A percentile compares a stretch with the other conserved stretches of the same genome.
phyloP scores from a whole-genome alignment of 2,888 invertebrate genomes.

The Mongoloraphidia duomilia region DNA sequence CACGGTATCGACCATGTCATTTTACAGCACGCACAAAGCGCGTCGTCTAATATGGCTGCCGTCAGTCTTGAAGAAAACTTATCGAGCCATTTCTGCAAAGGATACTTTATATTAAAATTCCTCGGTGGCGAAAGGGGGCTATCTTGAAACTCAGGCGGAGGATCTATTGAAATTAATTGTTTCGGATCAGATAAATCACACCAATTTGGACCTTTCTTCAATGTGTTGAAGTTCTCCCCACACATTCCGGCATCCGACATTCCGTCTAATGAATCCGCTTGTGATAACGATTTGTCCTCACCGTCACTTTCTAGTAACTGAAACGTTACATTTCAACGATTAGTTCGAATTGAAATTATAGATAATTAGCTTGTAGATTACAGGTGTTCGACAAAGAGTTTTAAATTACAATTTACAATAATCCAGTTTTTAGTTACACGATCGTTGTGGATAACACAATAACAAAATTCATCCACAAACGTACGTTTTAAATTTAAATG shows the following conservation, averaged over 20 bases:
- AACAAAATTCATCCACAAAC: too few species aligned
- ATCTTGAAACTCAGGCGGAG: slow-evolving; percentile 75
- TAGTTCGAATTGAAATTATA: background rate
- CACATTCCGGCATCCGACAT: slow-evolving; percentile 61
- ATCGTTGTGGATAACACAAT: too few species aligned
- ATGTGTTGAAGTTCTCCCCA: slow-evolving; percentile 67
- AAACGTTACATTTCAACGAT: slow-evolving; percentile 1
- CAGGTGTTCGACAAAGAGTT: too few species aligned
- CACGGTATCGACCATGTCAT: slow-evolving; percentile 17
- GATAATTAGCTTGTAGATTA: too few species aligned
- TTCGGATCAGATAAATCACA: slow-evolving; percentile 35
- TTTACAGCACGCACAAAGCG: slow-evolving; percentile 31
- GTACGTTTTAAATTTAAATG: too few species aligned
- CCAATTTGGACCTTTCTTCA: slow-evolving; percentile 61
- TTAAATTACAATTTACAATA: too few species aligned
- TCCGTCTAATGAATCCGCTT: slow-evolving; percentile 62
- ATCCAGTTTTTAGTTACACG: too few species aligned
- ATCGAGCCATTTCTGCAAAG: slow-evolving; percentile 20
- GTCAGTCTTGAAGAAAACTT: slow-evolving; percentile 33
- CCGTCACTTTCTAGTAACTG: slow-evolving; percentile 72
- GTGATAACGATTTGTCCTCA: slow-evolving; percentile 61
- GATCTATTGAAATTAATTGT: slow-evolving; percentile 54
- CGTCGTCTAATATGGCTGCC: slow-evolving; percentile 33
- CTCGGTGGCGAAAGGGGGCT: slow-evolving; percentile 29
- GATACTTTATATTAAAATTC: background rate